A percentile compares a stretch with the other conserved stretches of the same genome.
These are phyloP conservation scores for Pollenia amentaria DNA, from an alignment of 2,888 invertebrate genomes.

Conservation along the genomic window DNA sequence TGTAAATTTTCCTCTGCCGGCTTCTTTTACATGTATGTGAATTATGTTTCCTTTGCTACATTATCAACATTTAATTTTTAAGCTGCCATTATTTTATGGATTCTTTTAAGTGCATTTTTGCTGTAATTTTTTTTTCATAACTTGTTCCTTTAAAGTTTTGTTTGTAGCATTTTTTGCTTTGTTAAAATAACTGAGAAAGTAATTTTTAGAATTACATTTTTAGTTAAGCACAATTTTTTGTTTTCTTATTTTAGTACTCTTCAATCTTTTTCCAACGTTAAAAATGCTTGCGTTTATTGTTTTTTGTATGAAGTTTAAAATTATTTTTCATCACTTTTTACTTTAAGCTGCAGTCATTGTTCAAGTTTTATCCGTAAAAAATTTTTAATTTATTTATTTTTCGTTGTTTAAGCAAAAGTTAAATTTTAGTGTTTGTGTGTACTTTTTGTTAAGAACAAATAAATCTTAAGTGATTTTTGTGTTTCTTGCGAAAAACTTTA, in stretches of 20 bases:
- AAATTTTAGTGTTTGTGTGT: neutral
- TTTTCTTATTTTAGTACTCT: slow-evolving; percentile 62
- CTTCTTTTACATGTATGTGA: neutral
- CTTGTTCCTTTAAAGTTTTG: neutral
- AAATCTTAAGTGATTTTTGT: slow-evolving; percentile 34
- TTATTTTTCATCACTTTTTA: slow-evolving; percentile 57
- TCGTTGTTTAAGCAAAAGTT: slow-evolving; percentile 23
- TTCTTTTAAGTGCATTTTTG: neutral
- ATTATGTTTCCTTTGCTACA: neutral
- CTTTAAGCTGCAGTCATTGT: slow-evolving; percentile 60
- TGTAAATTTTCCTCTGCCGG: too few relatives aligned
- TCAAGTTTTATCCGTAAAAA: neutral
- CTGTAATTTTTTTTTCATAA: neutral
- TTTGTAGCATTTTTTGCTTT: slow-evolving; percentile 19
- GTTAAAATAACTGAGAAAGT: slow-evolving; percentile 44
- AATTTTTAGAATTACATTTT: slow-evolving; percentile 66
- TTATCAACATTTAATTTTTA: neutral
- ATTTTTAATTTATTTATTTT: slow-evolving; percentile 11
- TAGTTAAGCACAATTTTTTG: slow-evolving; percentile 67
- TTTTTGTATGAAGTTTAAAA: slow-evolving; percentile 58
- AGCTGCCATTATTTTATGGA: slow-evolving; percentile 11
- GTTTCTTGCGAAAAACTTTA: neutral
- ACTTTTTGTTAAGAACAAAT: neutral
- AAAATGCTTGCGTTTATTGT: slow-evolving; percentile 48
- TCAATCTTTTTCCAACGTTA: slow-evolving; percentile 57